These are phyloP conservation scores for Clarias magur DNA, from an alignment of 2,113 vertebrate species.

Conservation along the genomic window DNA sequence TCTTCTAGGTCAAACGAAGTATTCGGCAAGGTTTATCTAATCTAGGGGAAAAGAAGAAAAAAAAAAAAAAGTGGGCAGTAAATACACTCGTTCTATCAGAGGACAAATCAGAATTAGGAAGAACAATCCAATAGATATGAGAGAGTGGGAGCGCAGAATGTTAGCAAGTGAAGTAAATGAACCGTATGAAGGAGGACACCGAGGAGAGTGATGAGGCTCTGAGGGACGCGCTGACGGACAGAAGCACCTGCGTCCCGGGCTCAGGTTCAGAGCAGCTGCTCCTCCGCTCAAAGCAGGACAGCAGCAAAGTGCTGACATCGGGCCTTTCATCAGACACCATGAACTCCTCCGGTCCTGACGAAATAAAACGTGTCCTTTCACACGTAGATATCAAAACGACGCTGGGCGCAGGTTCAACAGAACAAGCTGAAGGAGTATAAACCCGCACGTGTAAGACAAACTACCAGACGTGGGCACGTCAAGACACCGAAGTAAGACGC, in stretches of 20 bases:
- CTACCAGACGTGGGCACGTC: background rate
- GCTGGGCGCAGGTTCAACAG: background rate
- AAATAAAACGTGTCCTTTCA: slow-evolving; percentile 58
- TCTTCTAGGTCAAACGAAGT: background rate
- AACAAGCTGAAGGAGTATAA: background rate
- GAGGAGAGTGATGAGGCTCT: background rate
- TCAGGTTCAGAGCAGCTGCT: slow-evolving; percentile 76
- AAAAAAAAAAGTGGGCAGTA: background rate
- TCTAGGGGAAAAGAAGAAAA: background rate
- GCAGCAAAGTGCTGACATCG: slow-evolving; percentile 73
- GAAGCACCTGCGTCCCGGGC: slow-evolving; percentile 69
- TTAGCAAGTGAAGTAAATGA: background rate
- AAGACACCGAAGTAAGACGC: background rate
- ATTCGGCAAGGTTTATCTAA: too few relatives aligned
- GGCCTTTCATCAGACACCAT: slow-evolving; percentile 69
- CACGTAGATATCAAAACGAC: slow-evolving; percentile 19
- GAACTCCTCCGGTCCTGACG: slow-evolving; percentile 65
- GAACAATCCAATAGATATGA: too few relatives aligned
- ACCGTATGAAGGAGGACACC: background rate
- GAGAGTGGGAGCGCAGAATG: background rate
- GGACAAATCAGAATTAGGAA: too few relatives aligned
- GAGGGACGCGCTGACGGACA: slow-evolving; percentile 64
- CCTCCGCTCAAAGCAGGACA: slow-evolving; percentile 66
- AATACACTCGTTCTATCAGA: too few relatives aligned
- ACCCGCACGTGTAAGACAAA: too few relatives aligned